phyloP scores from a whole-genome alignment of 2,113 vertebrate species.

The Orycteropus afer region DNA sequence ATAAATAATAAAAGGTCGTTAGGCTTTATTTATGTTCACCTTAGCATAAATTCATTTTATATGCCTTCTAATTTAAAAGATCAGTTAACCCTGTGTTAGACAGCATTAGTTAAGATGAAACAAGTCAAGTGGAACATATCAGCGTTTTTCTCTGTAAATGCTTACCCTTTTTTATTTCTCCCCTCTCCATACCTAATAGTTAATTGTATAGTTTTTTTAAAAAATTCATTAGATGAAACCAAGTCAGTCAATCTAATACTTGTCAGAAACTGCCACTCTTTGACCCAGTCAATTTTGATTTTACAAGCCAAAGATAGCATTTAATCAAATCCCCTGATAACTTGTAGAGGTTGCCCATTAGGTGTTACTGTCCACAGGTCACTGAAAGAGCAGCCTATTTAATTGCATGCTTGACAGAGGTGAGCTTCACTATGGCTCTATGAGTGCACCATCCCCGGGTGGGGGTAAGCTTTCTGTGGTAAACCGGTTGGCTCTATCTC shows the following conservation, averaged over 20 bases:
- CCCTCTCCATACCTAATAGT: not conserved
- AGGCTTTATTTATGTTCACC: not conserved
- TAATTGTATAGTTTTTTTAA: not conserved
- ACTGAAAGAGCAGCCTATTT: not conserved
- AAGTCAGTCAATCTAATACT: not conserved
- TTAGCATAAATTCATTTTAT: not conserved
- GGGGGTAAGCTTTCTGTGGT: not conserved
- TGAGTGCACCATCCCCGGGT: no score
- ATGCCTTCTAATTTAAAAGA: not conserved
- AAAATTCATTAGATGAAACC: not conserved
- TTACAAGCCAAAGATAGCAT: not conserved
- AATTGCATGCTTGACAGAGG: not conserved
- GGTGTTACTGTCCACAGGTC: not conserved
- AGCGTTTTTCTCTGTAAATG: not conserved
- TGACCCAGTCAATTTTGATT: not conserved
- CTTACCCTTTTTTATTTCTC: not conserved
- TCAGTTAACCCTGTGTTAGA: not conserved
- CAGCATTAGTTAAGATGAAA: not conserved
- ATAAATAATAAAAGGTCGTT: not conserved
- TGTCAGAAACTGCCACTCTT: not conserved
- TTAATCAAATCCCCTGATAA: not conserved
- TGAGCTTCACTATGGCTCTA: not conserved
- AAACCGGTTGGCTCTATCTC: no score
- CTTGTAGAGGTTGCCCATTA: not conserved
- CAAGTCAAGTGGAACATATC: not conserved